phyloP scores from a whole-genome alignment of 2,888 invertebrate species.

The Phrixothrix hirtus region DNA sequence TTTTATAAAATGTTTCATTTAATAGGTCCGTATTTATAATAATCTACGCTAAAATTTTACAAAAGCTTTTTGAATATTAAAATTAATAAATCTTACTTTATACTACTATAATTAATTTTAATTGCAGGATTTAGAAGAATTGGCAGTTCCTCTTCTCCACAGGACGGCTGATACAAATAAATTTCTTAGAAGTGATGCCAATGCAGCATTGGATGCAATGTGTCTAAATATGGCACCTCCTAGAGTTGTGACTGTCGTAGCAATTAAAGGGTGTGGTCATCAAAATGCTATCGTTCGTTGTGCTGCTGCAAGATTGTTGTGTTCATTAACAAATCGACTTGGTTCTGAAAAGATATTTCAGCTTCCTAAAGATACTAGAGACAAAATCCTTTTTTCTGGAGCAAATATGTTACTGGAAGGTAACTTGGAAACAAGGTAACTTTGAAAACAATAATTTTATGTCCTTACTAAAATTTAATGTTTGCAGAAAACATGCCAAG shows the following conservation, averaged over 20 bases:
- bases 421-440: constrained; percentile 79
- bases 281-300: constrained; percentile 87
- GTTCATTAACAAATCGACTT: constrained; percentile 70
- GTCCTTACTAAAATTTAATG: not conserved
- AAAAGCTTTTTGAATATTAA: not conserved
- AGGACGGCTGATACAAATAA: constrained; percentile 93
- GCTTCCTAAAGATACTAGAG: constrained; percentile 75
- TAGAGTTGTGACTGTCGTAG: constrained; percentile 68
- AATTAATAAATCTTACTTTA: not conserved
- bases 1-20: too few species aligned
- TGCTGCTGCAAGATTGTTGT: constrained; percentile 77
- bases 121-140: constrained; percentile 80
- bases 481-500: constrained; percentile 70
- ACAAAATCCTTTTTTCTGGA: constrained; percentile 77
- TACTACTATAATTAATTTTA: not conserved
- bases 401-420: constrained; percentile 86
- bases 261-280: constrained; percentile 74
- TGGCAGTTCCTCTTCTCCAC: constrained; percentile 78
- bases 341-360: constrained; percentile 75
- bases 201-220: constrained; percentile 79
- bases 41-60: too few species aligned
- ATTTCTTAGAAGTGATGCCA: constrained; percentile 89
- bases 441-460: constrained; percentile 27
- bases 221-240: constrained; percentile 74
- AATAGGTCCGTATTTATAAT: too few species aligned